These are phyloP conservation scores for Paracanthobrama guichenoti DNA, from an alignment of 2,113 vertebrate species.

Conservation along the genomic window DNA sequence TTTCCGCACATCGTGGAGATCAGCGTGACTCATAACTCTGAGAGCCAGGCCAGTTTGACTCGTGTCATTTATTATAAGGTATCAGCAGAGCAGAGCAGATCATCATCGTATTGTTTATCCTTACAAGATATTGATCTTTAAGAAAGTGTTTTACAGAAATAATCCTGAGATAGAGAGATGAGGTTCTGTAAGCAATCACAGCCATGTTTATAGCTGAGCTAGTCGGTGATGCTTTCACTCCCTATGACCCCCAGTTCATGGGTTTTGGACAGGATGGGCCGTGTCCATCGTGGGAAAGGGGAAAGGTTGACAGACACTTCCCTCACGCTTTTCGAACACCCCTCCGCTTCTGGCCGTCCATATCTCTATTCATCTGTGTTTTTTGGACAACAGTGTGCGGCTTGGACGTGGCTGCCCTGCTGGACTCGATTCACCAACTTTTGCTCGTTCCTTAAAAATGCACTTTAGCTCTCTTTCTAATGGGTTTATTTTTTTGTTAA, in stretches of 20 bases:
- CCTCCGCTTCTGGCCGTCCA: conserved; percentile 27
- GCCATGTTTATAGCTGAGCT: background rate
- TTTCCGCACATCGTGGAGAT: background rate
- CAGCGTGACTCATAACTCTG: background rate
- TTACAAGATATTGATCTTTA: background rate
- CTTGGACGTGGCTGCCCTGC: background rate
- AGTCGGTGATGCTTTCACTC: conserved; percentile 4
- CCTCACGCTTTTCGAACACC: background rate
- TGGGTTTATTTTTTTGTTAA: conserved; percentile 8
- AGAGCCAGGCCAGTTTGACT: background rate
- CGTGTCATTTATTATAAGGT: conserved; percentile 19
- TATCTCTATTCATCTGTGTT: conserved; percentile 31
- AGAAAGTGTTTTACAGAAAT: background rate
- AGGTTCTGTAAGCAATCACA: background rate
- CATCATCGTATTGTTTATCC: conserved; percentile 1
- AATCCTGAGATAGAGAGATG: background rate
- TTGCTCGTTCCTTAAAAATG: conserved; percentile 29
- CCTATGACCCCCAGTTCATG: background rate
- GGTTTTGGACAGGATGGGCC: background rate
- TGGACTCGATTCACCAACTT: conserved; percentile 9
- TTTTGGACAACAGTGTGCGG: conserved; percentile 12
- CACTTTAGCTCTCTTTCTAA: conserved; percentile 1
- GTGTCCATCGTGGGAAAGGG: conserved; percentile 38
- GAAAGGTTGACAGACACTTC: background rate
- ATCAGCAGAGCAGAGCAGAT: background rate